These are phyloP conservation scores for Pachypanchax playfairii DNA, from an alignment of 2,113 vertebrate species.

Conservation along the genomic window DNA sequence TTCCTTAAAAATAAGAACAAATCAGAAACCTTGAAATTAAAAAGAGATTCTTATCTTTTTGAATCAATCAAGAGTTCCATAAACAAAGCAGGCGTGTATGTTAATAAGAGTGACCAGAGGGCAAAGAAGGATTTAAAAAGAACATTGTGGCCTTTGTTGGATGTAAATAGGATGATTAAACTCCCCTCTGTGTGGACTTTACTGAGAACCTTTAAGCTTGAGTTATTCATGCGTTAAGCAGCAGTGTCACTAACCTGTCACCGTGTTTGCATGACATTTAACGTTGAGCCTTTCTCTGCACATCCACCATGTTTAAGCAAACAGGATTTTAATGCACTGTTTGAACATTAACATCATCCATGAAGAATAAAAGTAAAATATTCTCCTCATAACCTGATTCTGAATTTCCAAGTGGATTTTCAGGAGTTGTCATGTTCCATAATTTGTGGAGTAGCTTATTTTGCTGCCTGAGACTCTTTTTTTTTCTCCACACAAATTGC, in stretches of 20 bases:
- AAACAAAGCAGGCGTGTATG: no score
- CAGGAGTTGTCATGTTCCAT: not conserved
- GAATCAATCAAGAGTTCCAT: no score
- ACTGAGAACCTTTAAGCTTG: not conserved
- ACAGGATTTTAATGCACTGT: not conserved
- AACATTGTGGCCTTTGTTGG: not conserved
- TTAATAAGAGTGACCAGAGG: no score
- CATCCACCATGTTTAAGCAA: not conserved
- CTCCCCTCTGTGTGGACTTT: not conserved
- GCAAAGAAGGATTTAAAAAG: no score
- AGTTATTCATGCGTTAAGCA: not conserved
- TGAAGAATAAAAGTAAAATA: not conserved
- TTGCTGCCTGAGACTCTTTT: conserved; percentile 1
- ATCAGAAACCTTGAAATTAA: no score
- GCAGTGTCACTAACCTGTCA: not conserved
- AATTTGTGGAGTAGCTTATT: not conserved
- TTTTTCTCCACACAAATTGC: conserved; percentile 18
- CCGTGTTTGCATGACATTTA: not conserved
- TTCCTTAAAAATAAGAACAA: no score
- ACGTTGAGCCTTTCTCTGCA: not conserved
- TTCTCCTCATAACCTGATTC: not conserved
- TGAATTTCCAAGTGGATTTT: not conserved
- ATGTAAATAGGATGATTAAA: not conserved
- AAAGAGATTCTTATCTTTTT: no score
- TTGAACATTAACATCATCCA: not conserved